phyloP scores from a whole-genome alignment of 2,797 vertebrate genomes.

The Lophotriccus pileatus region DNA sequence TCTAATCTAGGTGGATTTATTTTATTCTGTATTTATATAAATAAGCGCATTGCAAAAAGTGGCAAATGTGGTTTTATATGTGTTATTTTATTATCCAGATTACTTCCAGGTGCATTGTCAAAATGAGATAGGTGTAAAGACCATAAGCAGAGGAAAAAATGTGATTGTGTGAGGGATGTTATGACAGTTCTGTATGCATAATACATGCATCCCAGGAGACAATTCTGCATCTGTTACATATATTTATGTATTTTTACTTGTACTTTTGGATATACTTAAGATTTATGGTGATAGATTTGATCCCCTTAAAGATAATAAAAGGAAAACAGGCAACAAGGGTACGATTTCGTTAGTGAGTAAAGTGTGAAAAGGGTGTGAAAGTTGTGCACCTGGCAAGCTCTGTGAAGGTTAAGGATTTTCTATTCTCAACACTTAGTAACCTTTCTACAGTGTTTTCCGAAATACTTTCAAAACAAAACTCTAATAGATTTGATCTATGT shows the following conservation, averaged over 20 bases:
- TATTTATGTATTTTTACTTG: slow-evolving; percentile 76
- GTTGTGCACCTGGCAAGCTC: neutral
- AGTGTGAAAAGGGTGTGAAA: neutral
- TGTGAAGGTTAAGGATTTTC: slow-evolving; percentile 48
- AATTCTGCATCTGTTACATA: slow-evolving; percentile 77
- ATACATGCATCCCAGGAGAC: slow-evolving; percentile 73
- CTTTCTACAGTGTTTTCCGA: slow-evolving; percentile 35
- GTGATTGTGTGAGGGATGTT: slow-evolving; percentile 60
- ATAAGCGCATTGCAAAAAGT: neutral
- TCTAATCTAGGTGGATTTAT: neutral
- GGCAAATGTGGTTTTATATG: neutral
- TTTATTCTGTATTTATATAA: neutral
- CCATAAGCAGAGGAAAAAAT: slow-evolving; percentile 54
- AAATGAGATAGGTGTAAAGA: slow-evolving; percentile 70
- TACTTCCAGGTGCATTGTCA: slow-evolving; percentile 53
- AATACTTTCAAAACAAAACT: slow-evolving; percentile 30
- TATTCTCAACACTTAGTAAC: neutral
- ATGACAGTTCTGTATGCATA: slow-evolving; percentile 73
- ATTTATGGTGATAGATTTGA: slow-evolving; percentile 74
- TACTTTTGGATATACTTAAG: slow-evolving; percentile 72
- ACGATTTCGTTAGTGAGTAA: slow-evolving; percentile 37
- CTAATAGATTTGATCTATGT: slow-evolving; percentile 56
- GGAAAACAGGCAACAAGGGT: slow-evolving; percentile 68
- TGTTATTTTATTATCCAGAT: neutral
- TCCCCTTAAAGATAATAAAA: slow-evolving; percentile 73